Evolutionary conservation across 2,113 vertebrate species (phyloP).

Genomic region (Larimichthys crocea): DNA sequence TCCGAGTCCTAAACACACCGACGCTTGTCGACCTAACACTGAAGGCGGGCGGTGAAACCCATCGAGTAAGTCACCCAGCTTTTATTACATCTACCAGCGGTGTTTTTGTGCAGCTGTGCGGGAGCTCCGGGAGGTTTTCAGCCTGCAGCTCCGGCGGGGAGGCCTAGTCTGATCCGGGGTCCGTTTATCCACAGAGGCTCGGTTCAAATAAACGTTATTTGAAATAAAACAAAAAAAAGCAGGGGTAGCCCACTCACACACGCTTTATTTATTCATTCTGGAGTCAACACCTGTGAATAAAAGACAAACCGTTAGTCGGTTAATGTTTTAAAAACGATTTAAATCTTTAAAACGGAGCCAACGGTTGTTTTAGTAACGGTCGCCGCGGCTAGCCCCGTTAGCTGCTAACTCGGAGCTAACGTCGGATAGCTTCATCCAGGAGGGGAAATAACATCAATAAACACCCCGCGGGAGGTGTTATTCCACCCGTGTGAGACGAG

Average conservation of each 20-base stretch:
- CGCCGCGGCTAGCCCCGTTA: conserved; percentile 36
- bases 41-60: conserved; percentile 19
- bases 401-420: conserved; percentile 43
- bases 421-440: conserved; percentile 22
- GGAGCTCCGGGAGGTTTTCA: conserved; percentile 34
- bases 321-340: background rate
- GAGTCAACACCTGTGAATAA: background rate
- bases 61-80: conserved; percentile 21
- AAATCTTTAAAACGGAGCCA: too few species aligned
- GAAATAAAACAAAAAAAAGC: background rate
- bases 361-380: conserved; percentile 40
- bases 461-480: accelerated
- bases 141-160: conserved; percentile 59
- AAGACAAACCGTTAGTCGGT: accelerated
- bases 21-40: conserved; percentile 30
- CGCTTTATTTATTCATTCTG: too few species aligned
- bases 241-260: background rate
- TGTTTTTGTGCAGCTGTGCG: background rate
- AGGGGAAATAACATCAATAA: background rate
- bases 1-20: conserved; percentile 44
- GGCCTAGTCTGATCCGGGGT: conserved; percentile 63
- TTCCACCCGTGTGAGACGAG: accelerated
- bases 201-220: conserved; percentile 16
- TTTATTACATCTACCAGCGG: background rate
- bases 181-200: conserved; percentile 27